Evolutionary conservation across 2,888 invertebrate genomes (phyloP).

Genomic region (Agonopterix heracliana): DNA sequence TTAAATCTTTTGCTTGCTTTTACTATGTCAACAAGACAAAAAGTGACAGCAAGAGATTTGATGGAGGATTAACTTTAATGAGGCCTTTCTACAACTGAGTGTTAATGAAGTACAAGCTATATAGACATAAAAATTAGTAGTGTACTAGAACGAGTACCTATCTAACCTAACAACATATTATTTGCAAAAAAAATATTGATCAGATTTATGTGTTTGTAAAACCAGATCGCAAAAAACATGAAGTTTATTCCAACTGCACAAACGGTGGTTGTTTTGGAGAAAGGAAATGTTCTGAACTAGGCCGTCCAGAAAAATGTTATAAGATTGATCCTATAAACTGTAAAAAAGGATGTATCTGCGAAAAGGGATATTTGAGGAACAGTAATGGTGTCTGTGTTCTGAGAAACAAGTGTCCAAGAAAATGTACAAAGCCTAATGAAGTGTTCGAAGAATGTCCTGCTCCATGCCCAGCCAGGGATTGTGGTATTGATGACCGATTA

Average conservation of each 20-base stretch:
- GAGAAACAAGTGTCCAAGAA: neutral
- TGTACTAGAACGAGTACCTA: too few relatives aligned
- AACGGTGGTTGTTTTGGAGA: slow-evolving; percentile 21
- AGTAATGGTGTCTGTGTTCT: slow-evolving; percentile 10
- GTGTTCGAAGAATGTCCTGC: slow-evolving; percentile 1
- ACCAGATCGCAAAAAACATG: slow-evolving; percentile 6
- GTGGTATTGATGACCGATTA: neutral
- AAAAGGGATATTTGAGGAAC: slow-evolving; percentile 10
- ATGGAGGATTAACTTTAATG: too few relatives aligned
- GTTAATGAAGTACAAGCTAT: too few relatives aligned
- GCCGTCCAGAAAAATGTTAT: slow-evolving; percentile 11
- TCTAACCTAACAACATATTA: too few relatives aligned
- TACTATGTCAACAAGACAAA: too few relatives aligned
- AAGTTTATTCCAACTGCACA: slow-evolving; percentile 18
- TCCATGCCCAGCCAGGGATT: slow-evolving; percentile 1
- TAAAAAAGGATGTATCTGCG: slow-evolving; percentile 13
- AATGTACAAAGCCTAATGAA: neutral
- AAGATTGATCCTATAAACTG: slow-evolving; percentile 8
- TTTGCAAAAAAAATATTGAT: too few relatives aligned
- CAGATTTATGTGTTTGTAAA: too few relatives aligned
- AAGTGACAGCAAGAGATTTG: too few relatives aligned
- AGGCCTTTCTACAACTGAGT: too few relatives aligned
- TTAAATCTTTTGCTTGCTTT: too few relatives aligned
- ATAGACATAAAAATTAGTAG: too few relatives aligned
- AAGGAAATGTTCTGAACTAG: slow-evolving; percentile 9